Base-by-base conservation (phyloP, 2,113 vertebrate genomes). In the Meles meles region DNA sequence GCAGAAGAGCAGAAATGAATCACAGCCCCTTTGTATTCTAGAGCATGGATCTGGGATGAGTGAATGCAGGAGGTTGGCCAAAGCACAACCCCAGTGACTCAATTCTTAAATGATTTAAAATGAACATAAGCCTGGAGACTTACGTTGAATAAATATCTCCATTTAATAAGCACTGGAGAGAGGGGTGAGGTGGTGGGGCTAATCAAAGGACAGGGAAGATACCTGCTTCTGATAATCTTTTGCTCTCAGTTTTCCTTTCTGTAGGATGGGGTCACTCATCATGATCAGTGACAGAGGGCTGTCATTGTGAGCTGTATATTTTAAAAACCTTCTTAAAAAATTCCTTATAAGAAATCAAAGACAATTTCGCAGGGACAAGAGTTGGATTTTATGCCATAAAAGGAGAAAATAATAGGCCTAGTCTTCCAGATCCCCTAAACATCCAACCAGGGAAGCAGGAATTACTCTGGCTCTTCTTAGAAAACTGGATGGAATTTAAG, bases 91-190 rank as follows among this genome's bases (percentile, higher is more conserved):
- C 72, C 4, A 0, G 94, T 57, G 79, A 96, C 49, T 98, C 81
- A 86, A 71, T 88, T 91, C 90, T 94, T 96, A 93, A 92, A 61
- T 96, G 96, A 96, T 98, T 96, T 98, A 96, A 93, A 94, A 20
- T 96, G 88, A 88, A 86, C 77, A 83, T 76, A 86, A 89, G 82
- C 80, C 82, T 88, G 55, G 87, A 94, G 90, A 94, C 71, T 94
- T 95, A 88, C 39, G 42, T 44, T 93, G 94, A 95, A 90, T 95
- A 96, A 97, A 79, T 71, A 85, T 88, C 65, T 57, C 81, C 39
- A 55, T 95, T 94, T 93, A 96, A 95, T 95, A 96, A 92, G 72
- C 49, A 74, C 69, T 85, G 77, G 86, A 94, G 90, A 67, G n/a
- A 94, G 29, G 8, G 55, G 47, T 23, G 76, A 93, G 39, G 34